Percentiles rank a stretch among this genome's conserved stretches.
Conservation (phyloP, 1,140 invertebrate genomes). For the Plodia interpunctella region DNA sequence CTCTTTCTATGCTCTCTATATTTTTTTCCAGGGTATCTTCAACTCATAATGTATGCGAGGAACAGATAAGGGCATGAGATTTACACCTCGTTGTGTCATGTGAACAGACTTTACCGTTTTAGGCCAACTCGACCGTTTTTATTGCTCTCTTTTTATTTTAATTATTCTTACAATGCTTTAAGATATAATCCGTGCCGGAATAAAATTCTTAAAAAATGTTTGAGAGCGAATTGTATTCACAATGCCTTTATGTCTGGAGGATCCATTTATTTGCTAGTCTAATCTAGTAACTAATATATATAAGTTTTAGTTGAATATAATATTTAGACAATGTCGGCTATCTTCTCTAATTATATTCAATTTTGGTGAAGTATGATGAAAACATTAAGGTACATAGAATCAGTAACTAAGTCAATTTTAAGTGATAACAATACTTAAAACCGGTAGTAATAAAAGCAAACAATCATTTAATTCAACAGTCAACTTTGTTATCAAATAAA, state of each 20-base stretch:
- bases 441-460: too few relatives aligned
- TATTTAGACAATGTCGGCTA: too few relatives aligned
- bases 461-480: background rate
- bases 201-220: background rate
- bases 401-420: too few relatives aligned
- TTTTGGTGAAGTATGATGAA: too few relatives aligned
- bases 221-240: too few relatives aligned
- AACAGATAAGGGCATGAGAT: slow-evolving; percentile 65
- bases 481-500: background rate
- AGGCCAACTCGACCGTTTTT: slow-evolving; percentile 2
- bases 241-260: too few relatives aligned
- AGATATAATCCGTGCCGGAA: background rate
- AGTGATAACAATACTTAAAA: too few relatives aligned
- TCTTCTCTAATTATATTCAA: too few relatives aligned
- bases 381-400: too few relatives aligned
- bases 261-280: too few relatives aligned
- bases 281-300: too few relatives aligned
- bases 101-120: slow-evolving; percentile 51
- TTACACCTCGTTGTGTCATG: slow-evolving; percentile 61
- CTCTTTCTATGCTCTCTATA: background rate
- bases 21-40: slow-evolving; percentile 55
- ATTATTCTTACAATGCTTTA: background rate
- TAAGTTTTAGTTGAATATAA: too few relatives aligned
- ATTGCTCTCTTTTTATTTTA: slow-evolving; percentile 9
- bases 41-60: slow-evolving; percentile 53